Evolutionary conservation across 2,888 invertebrate genomes (phyloP), one percentile per base, ranked within the genome.

Genomic region (Monoplex corrugatus): DNA sequence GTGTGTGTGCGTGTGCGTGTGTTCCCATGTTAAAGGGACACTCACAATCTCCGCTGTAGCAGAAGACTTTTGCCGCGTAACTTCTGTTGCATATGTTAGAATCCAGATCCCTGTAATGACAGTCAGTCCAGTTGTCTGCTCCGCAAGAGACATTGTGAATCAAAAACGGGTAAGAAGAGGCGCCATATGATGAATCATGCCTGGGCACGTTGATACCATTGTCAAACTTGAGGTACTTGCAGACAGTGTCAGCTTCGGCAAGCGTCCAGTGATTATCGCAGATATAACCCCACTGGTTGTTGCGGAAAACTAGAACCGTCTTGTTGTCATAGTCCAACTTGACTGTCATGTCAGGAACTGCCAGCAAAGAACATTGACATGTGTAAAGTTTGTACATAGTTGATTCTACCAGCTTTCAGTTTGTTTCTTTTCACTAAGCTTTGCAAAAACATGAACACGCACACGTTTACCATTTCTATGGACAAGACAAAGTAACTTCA

Each of bases 211-310:
- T 28, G 13, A 86, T 19, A 43, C 86, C 86, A 13, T n/a, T n/a
- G 68, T 80, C 72, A 90, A 93, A 95, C 87, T 94, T 94, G 68
- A 95, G 91, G 93, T 92, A 92, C 40, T 91, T 90, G 91, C 94
- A 94, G 80, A 94, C 88, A n/a, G 93, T 93, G 13, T 89, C 89
- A 16, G 94, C 94, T 80, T 92, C 92, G 10, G 88, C 84, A 45
- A 88, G 63, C 32, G 92, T 91, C 93, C 93, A 94, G 80, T 90
- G 43, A 85, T 93, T 92, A 82, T 93, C 93, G 89, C 93, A 93
- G 63, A 93, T 89, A 45, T 92, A 92, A 16, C 94, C 94, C 94
- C 94, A 94, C 40, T 89, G 87, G 44, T 90, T 91, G 86, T 91
- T 90, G 28, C 91, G 92, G 82, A 90, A 93, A 0, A 94, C 91